These are phyloP conservation scores for Pogonomyrmex californicus DNA, from an alignment of 1,140 invertebrate genomes.

Conservation along the genomic window DNA sequence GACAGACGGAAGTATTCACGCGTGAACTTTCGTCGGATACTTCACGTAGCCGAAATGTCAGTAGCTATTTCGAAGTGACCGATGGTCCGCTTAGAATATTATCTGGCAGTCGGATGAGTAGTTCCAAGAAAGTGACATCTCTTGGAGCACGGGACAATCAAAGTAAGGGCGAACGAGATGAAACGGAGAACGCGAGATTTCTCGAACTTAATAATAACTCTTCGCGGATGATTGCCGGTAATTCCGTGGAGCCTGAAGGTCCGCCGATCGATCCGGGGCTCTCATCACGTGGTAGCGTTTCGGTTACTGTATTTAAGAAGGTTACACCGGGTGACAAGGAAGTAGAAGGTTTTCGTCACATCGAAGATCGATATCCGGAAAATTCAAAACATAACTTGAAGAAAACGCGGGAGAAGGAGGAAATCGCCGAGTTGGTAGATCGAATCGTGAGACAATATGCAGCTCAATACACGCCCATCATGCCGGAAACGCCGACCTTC, in stretches of 20 bases:
- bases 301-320: not conserved
- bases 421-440: constrained; percentile 33
- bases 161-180: not conserved
- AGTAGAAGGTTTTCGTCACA: not conserved
- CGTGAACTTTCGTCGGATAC: not conserved
- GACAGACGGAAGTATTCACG: not conserved
- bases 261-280: not conserved
- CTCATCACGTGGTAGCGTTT: not conserved
- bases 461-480: not conserved
- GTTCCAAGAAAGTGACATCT: constrained; percentile 13
- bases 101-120: not conserved
- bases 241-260: constrained; percentile 1
- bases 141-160: not conserved
- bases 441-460: constrained; percentile 17
- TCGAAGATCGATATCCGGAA: not conserved
- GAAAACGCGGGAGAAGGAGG: not conserved
- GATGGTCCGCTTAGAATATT: not conserved
- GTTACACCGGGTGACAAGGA: not conserved
- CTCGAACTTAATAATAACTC: constrained; percentile 36
- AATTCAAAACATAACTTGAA: not conserved
- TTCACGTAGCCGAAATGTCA: constrained; percentile 25
- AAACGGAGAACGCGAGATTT: constrained; percentile 1
- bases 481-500: constrained; percentile 1
- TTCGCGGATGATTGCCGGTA: constrained; percentile 12
- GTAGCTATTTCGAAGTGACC: constrained; percentile 36